Conservation (phyloP, 2,113 vertebrate genomes). For the Rhinoderma darwinii region DNA sequence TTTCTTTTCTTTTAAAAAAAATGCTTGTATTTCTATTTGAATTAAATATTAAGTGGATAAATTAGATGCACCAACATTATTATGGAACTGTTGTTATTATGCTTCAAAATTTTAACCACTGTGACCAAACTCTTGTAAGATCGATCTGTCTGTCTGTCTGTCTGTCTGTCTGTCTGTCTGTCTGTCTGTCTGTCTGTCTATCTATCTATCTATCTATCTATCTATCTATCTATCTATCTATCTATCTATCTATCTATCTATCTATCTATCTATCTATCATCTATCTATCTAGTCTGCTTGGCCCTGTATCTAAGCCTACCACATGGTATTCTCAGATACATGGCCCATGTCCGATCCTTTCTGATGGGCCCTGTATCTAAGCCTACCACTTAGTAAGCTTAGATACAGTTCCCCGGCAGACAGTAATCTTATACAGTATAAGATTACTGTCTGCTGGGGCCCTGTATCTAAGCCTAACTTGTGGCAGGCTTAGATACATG, state of each 20-base stretch:
- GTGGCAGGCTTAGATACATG: too few species aligned
- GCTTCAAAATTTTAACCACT: not conserved
- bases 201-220: not conserved
- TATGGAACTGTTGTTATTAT: not conserved
- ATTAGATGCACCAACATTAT: conserved; percentile 11
- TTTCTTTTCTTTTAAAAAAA: too few species aligned
- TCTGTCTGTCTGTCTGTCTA: not conserved
- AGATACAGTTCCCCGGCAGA: too few species aligned
- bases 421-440: too few species aligned
- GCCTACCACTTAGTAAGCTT: too few species aligned
- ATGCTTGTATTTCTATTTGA: conserved; percentile 21
- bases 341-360: too few species aligned
- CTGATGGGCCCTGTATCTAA: too few species aligned
- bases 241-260: not conserved
- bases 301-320: too few species aligned
- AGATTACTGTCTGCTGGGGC: too few species aligned
- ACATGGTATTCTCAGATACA: too few species aligned
- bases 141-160: not conserved
- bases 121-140: not conserved
- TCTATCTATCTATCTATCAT: conserved; percentile 2
- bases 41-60: conserved; percentile 11
- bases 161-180: not conserved
- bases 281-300: not conserved
- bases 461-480: too few species aligned
- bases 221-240: not conserved